These are phyloP conservation scores for Epirrita christyi DNA, from an alignment of 2,888 invertebrate genomes.

Conservation along the genomic window DNA sequence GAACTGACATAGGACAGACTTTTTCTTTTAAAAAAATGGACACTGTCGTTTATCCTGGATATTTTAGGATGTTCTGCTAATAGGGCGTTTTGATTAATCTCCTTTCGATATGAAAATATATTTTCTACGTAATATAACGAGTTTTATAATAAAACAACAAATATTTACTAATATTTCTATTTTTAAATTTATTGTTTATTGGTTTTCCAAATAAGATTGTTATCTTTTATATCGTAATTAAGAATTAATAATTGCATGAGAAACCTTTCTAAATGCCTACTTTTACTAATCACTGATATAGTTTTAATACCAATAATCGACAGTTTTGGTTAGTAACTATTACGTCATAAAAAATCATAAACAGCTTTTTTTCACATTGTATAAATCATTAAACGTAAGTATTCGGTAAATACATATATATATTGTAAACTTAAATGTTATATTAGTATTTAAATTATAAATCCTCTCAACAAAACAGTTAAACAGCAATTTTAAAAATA, in stretches of 20 bases:
- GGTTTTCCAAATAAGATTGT: slow-evolving; percentile 78
- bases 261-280: slow-evolving; percentile 75
- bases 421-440: too few relatives aligned
- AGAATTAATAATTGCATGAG: slow-evolving; percentile 76
- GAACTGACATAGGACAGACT: too few relatives aligned
- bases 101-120: too few relatives aligned
- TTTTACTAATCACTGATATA: slow-evolving; percentile 71
- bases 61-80: too few relatives aligned
- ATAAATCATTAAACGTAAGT: slow-evolving; percentile 9
- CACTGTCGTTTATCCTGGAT: too few relatives aligned
- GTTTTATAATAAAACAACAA: slow-evolving; percentile 43
- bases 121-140: too few relatives aligned
- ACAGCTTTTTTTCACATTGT: slow-evolving; percentile 43
- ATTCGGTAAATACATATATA: background rate
- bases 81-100: too few relatives aligned
- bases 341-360: slow-evolving; percentile 17
- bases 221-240: slow-evolving; percentile 69
- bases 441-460: slow-evolving; percentile 1
- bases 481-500: background rate
- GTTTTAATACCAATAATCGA: slow-evolving; percentile 46
- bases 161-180: slow-evolving; percentile 79
- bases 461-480: background rate
- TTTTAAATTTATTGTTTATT: slow-evolving; percentile 81
- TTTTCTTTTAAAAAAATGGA: too few relatives aligned
- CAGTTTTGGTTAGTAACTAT: slow-evolving; percentile 20